phyloP scores from a whole-genome alignment of 1,140 invertebrate genomes.

The Lysiphlebus fabarum region DNA sequence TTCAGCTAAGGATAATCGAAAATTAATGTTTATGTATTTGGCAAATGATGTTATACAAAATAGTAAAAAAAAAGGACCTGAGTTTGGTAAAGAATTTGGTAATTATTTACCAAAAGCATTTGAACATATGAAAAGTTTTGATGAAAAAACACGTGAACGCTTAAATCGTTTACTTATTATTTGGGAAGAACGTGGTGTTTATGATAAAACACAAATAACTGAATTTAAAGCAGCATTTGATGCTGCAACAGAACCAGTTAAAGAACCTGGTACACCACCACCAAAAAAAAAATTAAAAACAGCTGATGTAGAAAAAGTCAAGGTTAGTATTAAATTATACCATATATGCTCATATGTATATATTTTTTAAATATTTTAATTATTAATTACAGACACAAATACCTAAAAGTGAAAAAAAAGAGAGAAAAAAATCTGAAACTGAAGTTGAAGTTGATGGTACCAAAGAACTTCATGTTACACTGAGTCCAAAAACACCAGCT shows the following conservation, averaged over 20 bases:
- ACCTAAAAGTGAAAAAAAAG: conserved; percentile 42
- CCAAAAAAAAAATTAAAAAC: conserved; percentile 52
- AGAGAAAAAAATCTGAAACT: conserved; percentile 56
- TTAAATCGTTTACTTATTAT: conserved; percentile 80
- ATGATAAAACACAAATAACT: conserved; percentile 72
- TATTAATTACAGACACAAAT: not conserved
- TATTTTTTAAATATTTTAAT: conserved; percentile 1
- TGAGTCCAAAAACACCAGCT: conserved; percentile 73
- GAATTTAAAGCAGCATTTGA: conserved; percentile 68
- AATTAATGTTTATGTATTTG: conserved; percentile 92
- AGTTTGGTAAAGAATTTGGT: conserved; percentile 87
- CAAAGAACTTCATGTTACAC: conserved; percentile 69
- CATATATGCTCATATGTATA: too few relatives aligned
- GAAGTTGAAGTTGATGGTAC: conserved; percentile 67
- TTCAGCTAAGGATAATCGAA: conserved; percentile 80
- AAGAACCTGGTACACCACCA: conserved; percentile 53
- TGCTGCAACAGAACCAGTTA: conserved; percentile 31
- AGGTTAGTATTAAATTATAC: conserved; percentile 17
- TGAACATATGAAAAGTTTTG: conserved; percentile 72
- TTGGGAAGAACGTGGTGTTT: conserved; percentile 90
- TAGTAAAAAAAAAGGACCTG: conserved; percentile 94
- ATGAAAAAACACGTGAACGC: conserved; percentile 74
- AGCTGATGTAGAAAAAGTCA: conserved; percentile 42
- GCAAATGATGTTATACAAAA: conserved; percentile 99
- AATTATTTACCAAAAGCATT: conserved; percentile 75